phyloP scores from a whole-genome alignment of 2,113 vertebrate species.

The Parus major region DNA sequence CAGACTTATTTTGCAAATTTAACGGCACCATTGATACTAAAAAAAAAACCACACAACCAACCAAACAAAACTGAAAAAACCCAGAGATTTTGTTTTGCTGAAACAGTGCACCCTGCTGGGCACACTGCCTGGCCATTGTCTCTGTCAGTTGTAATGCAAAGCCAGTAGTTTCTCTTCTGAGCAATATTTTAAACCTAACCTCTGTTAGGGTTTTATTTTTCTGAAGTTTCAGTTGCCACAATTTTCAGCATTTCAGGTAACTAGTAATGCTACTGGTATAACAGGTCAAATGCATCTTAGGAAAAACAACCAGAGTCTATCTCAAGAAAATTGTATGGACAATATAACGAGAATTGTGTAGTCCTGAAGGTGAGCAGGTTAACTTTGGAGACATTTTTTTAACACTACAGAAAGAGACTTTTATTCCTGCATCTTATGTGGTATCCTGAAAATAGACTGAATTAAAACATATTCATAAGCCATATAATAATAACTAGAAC shows the following conservation, averaged over 20 bases:
- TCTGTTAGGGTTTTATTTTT: not conserved
- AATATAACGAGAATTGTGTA: not conserved
- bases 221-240: not conserved
- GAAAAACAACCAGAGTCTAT: not conserved
- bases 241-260: not conserved
- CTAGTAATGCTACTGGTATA: not conserved
- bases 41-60: not conserved
- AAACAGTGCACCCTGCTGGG: not conserved
- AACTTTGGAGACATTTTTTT: not conserved
- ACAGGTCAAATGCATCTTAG: not conserved
- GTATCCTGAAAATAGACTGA: not conserved
- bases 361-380: not conserved
- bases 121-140: too few species aligned
- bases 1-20: not conserved
- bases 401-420: not conserved
- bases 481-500: not conserved
- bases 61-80: not conserved
- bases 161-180: not conserved
- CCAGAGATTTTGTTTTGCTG: not conserved
- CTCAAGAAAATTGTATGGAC: not conserved
- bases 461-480: not conserved
- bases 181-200: not conserved
- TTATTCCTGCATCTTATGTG: not conserved
- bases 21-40: accelerated
- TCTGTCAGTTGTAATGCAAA: not conserved